Evolutionary conservation across 2,888 invertebrate species (phyloP), one percentile per base, ranked within the genome.

Genomic region (Megastigmus dorsalis): DNA sequence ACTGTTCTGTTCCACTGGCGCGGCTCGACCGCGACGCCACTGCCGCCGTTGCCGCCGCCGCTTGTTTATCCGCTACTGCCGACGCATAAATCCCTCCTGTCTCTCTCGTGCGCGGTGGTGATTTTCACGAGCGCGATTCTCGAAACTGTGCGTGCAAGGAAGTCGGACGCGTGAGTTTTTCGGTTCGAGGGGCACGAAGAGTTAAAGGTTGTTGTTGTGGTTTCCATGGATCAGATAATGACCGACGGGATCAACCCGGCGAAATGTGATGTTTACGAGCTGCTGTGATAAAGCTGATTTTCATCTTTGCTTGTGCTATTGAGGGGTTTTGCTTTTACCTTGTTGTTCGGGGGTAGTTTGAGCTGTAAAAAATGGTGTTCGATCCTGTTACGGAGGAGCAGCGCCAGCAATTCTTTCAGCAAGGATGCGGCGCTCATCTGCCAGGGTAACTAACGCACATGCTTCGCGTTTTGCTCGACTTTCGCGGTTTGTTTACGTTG

Each of bases 361-460:
- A n/a, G n/a, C n/a, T 30, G 15, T 20, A 2, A 7, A 85, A 85
- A 80, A 89, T 87, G 86, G 92, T 92, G 90, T 92, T 92, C 89
- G 90, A 92, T 82, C 91, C 91, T 82, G 89, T 92, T 45, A 90
- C 89, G 80, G 90, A 90, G 80, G 90, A 90, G 80, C 92, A 93
- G 85, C 89, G 90, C 83, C 90, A 90, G 80, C 89, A 89, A 82
- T 92, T 92, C 85, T 89, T 91, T 79, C 89, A 89, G 68, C 91
- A 91, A 83, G 90, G 90, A 55, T 90, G 91, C 85, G 91, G 90
- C 82, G 90, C 91, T 72, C 92, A 92, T 83, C 91, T 93, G 80
- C 93, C 93, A 5, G 93, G 93, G 93, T 93, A 88, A 75, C 36
- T 75, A 13, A 36, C n/a, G 28, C 0, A n/a, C 13, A 26, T 62